Evolutionary conservation across 53 echinoderm and acorn worm genomes (phyloP).

Genomic region (Actinopyga echinites): DNA sequence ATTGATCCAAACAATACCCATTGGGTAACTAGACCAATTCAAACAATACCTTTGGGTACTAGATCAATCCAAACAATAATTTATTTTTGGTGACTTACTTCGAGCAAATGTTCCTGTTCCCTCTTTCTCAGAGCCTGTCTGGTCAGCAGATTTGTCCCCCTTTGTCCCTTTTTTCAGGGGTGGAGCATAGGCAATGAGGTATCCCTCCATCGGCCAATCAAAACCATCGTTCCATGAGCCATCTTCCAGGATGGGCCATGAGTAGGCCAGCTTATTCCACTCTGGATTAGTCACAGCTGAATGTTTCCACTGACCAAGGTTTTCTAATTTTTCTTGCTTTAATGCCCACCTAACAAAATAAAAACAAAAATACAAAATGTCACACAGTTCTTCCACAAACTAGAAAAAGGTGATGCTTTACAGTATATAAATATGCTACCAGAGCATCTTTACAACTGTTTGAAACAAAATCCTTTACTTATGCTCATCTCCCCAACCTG

Average conservation of each 20-base stretch:
- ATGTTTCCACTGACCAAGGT: conserved; percentile 94
- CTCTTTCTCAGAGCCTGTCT: conserved; percentile 16
- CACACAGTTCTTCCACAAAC: too few relatives aligned
- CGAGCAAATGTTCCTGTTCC: conserved; percentile 29
- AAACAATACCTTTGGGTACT: too few relatives aligned
- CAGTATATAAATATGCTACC: background rate
- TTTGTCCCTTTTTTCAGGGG: conserved; percentile 60
- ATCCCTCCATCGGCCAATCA: conserved; percentile 99
- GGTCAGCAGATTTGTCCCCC: background rate
- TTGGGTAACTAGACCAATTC: too few relatives aligned
- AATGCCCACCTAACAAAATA: conserved; percentile 77
- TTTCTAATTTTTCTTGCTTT: conserved; percentile 83
- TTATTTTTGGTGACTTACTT: conserved; percentile 59
- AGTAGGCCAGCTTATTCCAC: conserved; percentile 97
- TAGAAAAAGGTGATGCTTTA: background rate
- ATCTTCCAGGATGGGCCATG: conserved; percentile 85
- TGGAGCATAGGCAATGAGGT: conserved; percentile 89
- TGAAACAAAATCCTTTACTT: background rate
- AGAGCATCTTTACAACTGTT: background rate
- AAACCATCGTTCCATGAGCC: conserved; percentile 88
- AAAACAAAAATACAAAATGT: background rate
- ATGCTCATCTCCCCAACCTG: too few relatives aligned
- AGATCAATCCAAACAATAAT: too few relatives aligned
- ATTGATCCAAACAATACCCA: too few relatives aligned
- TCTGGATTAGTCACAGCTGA: conserved; percentile 74